A percentile compares a stretch with the other conserved stretches of the same genome.
These are phyloP conservation scores for Oncorhynchus gorbuscha DNA, from an alignment of 2,113 vertebrate species.

Conservation along the genomic window DNA sequence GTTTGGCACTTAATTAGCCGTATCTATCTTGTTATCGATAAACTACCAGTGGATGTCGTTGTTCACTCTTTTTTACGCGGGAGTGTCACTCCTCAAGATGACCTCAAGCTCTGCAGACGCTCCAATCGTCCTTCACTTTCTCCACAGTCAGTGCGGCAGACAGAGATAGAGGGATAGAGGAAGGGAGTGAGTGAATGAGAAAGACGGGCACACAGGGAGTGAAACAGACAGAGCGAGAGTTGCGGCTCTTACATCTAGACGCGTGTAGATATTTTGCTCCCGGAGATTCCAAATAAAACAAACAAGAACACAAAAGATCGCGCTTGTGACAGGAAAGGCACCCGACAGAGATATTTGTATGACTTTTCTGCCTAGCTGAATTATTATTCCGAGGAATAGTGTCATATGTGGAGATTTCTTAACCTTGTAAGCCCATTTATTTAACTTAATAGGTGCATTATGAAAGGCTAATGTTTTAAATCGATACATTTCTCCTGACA, in stretches of 20 bases:
- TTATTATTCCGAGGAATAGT: slow-evolving; percentile 56
- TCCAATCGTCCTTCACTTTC: slow-evolving; percentile 68
- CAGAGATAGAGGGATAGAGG: slow-evolving; percentile 11
- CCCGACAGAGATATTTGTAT: slow-evolving; percentile 23
- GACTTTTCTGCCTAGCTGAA: slow-evolving; percentile 19
- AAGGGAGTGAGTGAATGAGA: slow-evolving; percentile 21
- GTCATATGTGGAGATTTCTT: slow-evolving; percentile 39
- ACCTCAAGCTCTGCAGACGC: slow-evolving; percentile 69
- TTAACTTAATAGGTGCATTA: slow-evolving; percentile 7
- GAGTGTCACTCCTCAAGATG: slow-evolving; percentile 69
- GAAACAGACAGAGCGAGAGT: slow-evolving; percentile 60
- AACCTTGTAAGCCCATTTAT: slow-evolving; percentile 37
- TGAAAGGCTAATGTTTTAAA: neutral
- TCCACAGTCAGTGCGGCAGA: slow-evolving; percentile 42
- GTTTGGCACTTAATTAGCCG: too few relatives aligned
- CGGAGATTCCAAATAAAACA: slow-evolving; percentile 53
- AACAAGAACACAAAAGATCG: slow-evolving; percentile 45
- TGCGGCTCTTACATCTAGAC: slow-evolving; percentile 57
- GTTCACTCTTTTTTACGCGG: slow-evolving; percentile 69
- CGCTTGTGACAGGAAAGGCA: slow-evolving; percentile 21
- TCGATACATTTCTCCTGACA: neutral
- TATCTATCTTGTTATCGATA: slow-evolving; percentile 24
- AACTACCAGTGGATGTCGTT: slow-evolving; percentile 82
- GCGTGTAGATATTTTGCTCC: slow-evolving; percentile 44
- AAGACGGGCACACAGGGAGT: slow-evolving; percentile 46